A percentile compares a stretch with the other conserved stretches of the same genome.
These are phyloP conservation scores for Enteromius paludinosus DNA, from an alignment of 2,797 vertebrate species.

Conservation along the genomic window DNA sequence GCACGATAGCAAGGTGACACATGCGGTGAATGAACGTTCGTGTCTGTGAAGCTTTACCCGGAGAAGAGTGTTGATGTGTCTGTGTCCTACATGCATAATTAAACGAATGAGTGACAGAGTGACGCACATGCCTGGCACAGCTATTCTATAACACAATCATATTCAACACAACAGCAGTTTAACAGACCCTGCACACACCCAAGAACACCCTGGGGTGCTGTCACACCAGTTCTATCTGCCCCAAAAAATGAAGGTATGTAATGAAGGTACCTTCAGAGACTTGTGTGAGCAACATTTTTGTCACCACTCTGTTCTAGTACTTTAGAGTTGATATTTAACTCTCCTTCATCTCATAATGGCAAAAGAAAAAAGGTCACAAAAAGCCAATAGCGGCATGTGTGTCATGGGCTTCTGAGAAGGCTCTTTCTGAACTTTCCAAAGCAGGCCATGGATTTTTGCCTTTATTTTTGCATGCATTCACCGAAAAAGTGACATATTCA, in stretches of 20 bases:
- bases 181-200: conserved; percentile 54
- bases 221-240: conserved; percentile 6
- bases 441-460: background rate
- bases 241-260: conserved; percentile 29
- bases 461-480: background rate
- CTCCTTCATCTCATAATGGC: background rate
- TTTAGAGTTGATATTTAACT: background rate
- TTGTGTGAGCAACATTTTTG: conserved; percentile 24
- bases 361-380: background rate
- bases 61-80: conserved; percentile 41
- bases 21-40: conserved; percentile 7
- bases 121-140: conserved; percentile 63
- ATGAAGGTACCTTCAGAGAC: background rate
- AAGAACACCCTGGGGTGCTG: conserved; percentile 38
- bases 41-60: conserved; percentile 29
- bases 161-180: conserved; percentile 61
- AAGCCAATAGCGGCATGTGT: background rate
- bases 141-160: conserved; percentile 64
- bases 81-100: conserved; percentile 60
- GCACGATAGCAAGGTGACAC: conserved; percentile 37
- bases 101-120: conserved; percentile 66
- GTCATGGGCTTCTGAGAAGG: background rate
- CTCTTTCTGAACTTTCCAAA: background rate
- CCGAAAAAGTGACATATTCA: background rate
- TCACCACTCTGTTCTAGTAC: background rate